Evolutionary conservation across 2,888 invertebrate species (phyloP), one percentile per base, ranked within the genome.

Genomic region (Globia sparganii): DNA sequence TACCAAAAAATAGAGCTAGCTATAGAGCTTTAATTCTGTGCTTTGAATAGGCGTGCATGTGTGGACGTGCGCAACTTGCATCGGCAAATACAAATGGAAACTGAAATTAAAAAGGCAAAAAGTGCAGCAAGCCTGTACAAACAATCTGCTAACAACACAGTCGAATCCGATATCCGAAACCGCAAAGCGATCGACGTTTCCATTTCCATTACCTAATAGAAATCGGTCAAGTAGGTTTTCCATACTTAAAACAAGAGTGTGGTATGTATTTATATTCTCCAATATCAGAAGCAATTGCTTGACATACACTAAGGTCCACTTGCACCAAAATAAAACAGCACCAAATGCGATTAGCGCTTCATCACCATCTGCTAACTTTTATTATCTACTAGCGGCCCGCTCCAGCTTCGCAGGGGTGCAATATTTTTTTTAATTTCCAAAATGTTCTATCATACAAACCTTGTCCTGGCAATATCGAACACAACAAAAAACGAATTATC

Each of bases 151-250:
- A 69, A 69, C 68, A 72, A 66, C 73, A 53, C 61, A 53, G 58
- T 31, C 67, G 58, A 53, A 83, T 79, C 58, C 49, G 81, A 71
- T 81, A 79, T 66, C 62, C 11, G 66, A 78, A 72, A 78, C 77
- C 74, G 40, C 84, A 81, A 62, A 79, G 49, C 61, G 31, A 67
- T 71, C 49, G 40, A 66, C 28, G 58, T 53, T 70, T 79, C 84
- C 66, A 73, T 79, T 79, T 73, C 53, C 49, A 81, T 59, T 67
- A 78, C 59, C 73, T 53, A 83, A 69, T 75, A 65, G 62, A 81
- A 77, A 77, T 81, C 34, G 77, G n/a, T 82, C 64, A 68, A 81
- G 67, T 75, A 61, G 58, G 43, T 68, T 68, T 82, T 66, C 46
- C 37, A 66, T 75, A 31, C 66, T 53, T 34, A 65, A 31, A 80